Evolutionary conservation across 2,113 vertebrate genomes (phyloP), one percentile per base, ranked within the genome.

Genomic region (Spea multiplicata): DNA sequence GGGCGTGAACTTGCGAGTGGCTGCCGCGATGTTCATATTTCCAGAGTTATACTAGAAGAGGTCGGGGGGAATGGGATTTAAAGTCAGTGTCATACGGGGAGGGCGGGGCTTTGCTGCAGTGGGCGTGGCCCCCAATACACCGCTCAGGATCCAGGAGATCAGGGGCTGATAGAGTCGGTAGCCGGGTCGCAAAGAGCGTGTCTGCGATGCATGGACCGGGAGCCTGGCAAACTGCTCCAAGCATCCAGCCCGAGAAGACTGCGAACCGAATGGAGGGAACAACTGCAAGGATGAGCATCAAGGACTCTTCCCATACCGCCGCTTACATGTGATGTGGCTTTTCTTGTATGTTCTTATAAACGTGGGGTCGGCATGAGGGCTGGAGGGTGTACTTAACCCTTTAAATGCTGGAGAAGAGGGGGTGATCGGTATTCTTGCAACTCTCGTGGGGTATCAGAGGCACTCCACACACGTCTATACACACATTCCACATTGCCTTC

Each of bases 11-110:
- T 71, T 52, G 49, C 59, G 1, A 30, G 14, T 59, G 71, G 16
- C 44, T 47, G 44, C 52, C 12, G 44, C 44, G 50, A 57, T 45
- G 59, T 67, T 73, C 71, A 80, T 73, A 62, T 80, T 79, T 67
- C 77, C 69, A 59, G 70, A 80, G 70, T 80, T 80, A 46, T 80
- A 73, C 71, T 80, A 66, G 10, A 9, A 57, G 50, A 73, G 50
- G 30, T 30, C 30, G 30, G 50, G 59, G 47, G 64, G 67, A 8
- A 67, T 8, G 52, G 67, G 70, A 72, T 72, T 80, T 80, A 80
- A 80, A 80, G 77, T 73, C 45, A 45, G 76, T 71, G 76, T 71
- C 67, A 64, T 55, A 3, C 30, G 50, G 64, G 67, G 45, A 59
- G 61, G 77, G 77, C 50, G 77, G 47, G 62, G 69, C 45, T 44